Evolutionary conservation across 2,113 vertebrate genomes (phyloP), one percentile per base, ranked within the genome.

Genomic region (Vanacampus margaritifer): DNA sequence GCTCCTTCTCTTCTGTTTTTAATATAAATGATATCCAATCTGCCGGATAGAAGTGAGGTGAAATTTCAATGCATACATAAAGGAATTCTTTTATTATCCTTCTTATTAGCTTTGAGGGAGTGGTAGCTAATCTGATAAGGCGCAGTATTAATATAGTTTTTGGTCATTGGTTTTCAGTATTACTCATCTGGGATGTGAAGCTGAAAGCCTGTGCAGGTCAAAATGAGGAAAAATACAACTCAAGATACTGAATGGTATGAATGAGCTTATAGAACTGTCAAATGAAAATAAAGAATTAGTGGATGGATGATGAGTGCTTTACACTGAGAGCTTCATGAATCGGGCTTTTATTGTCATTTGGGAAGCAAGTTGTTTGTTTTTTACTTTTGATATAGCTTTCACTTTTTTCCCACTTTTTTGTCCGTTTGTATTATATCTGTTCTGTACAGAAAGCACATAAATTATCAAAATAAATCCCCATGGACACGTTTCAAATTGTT

Each of bases 381-480:
- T 75, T 73, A 43, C n/a, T 26, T 62, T 62, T 59, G 39, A 23
- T 24, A 85, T 84, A 81, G 78, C 74, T 78, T 71, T 78, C 67
- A 67, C 71, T 41, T 72, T 69, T 28, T 85, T 73, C 67, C 54
- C 0, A n/a, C n/a, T 56, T 69, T 71, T 80, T 71, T 88, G 67
- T 37, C 65, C 50, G 77, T 87, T 81, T 88, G 79, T 88, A 85
- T 82, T 81, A 81, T 86, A 84, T 76, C 74, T 80, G 78, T 84
- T 67, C 72, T 79, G 83, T 88, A 81, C 85, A 88, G 75, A 87
- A 71, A 74, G 57, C 78, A 64, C 68, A 70, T 84, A 83, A 86
- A 85, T 84, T 72, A 89, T 81, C 69, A 65, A 80, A 90, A 89
- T 90, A 89, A 89, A 90, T 78, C 61, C 65, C 67, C 66, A 76